These are phyloP conservation scores for Chaetura pelagica DNA, from an alignment of 2,113 vertebrate genomes.

Conservation along the genomic window DNA sequence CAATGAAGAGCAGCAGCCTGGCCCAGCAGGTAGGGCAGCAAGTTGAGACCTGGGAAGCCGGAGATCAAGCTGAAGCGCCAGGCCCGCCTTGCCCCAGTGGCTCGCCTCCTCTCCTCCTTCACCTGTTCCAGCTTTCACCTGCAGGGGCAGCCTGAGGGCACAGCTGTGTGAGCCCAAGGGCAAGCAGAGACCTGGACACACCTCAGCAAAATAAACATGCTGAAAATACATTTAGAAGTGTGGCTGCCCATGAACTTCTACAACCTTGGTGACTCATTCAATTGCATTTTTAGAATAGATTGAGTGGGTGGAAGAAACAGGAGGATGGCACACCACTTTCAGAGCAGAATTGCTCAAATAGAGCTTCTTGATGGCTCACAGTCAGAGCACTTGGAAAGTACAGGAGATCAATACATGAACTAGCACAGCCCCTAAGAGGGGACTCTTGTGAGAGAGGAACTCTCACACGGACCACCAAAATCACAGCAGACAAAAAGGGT, in stretches of 20 bases:
- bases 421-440: not conserved
- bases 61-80: not conserved
- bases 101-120: not conserved
- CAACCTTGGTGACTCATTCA: not conserved
- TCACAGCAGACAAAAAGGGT: not conserved
- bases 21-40: not conserved
- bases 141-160: not conserved
- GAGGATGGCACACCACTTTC: accelerated
- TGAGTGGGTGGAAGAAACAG: not conserved
- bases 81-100: not conserved
- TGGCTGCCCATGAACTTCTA: not conserved
- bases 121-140: not conserved
- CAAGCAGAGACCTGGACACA: not conserved
- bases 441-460: not conserved
- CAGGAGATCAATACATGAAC: accelerated
- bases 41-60: not conserved
- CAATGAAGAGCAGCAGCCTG: not conserved
- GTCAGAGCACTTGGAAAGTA: not conserved
- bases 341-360: not conserved
- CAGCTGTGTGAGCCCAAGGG: accelerated
- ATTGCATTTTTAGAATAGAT: not conserved
- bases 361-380: not conserved
- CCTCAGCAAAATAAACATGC: not conserved
- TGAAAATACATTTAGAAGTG: not conserved
- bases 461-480: not conserved